Base-by-base conservation (phyloP, 2,797 vertebrate genomes). In the Menidia menidia region DNA sequence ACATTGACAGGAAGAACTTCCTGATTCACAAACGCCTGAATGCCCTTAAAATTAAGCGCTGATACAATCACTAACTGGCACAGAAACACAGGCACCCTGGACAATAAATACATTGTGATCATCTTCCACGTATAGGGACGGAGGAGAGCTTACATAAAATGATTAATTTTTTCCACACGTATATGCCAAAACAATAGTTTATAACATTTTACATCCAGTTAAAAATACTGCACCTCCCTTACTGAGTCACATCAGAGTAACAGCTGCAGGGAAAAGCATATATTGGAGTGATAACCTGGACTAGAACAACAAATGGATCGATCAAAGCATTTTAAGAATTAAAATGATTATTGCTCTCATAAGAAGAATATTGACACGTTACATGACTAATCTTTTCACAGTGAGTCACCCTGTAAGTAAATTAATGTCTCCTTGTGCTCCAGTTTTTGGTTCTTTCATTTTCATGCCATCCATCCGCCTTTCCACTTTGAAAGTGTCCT, bases 1-100 rank as follows among this genome's bases (percentile, higher is more conserved):
- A 85, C 70, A 57, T 70, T 63, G 18, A 62, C 82, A 78, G 41
- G 11, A 75, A 59, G 15, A 68, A 6, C 42, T 54, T 75, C 56
- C 77, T 78, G 61, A 69, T 68, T 75, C 68, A 71, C 31, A 12
- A 60, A 55, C 8, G 33, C 64, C 72, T 64, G 61, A 44, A 59
- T 35, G n/a, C 68, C 39, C 2, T 0, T 13, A 31, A 32, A 64
- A 63, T 10, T 30, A 70, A 62, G 42, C 53, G 73, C 62, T 75
- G 58, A 78, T 48, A 59, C 44, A 83, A n/a, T 50, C 25, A 31
- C 32, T 45, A 43, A 50, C 6, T 13, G 30, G 2, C 33, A 35
- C 4, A 68, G 6, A 18, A n/a, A 63, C 11, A 66, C 0, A 52
- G 12, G 50, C 15, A 77, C 14, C 6, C 54, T 41, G 47, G 45